Base-by-base conservation (phyloP, 2,113 vertebrate genomes). In the Amphilophus citrinellus region DNA sequence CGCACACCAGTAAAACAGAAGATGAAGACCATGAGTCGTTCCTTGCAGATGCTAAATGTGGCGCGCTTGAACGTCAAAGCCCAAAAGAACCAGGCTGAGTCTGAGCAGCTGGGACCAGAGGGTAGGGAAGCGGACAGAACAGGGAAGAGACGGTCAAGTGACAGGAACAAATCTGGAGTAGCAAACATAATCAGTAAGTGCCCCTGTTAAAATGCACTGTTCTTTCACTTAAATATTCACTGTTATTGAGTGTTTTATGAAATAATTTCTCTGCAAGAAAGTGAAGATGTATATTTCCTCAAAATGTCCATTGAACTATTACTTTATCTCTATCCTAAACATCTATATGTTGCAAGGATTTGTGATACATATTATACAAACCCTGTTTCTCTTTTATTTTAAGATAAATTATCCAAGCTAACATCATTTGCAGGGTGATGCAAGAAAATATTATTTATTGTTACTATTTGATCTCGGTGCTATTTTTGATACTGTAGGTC, bases 21-120 rank as follows among this genome's bases (percentile, higher is more conserved):
- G 94, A 99, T 99, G 98, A 99, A 97, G 89, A 96, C 97, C 53
- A 98, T 99, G 98, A 97, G 97, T 87, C 98, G 98, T 50, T 98
- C 98, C 8, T 88, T 99, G 77, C 98, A 99, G 93, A 99, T 99
- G 98, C 81, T 99, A 81, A 99, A 99, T 1, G 96, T 96, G 30
- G 98, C 98, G 0, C 96, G 98, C 37, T 94, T 99, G 35, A 99
- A 99, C 20, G 96, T 97, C 1, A 99, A 98, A 94, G 98, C 97
- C 76, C 98, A 98, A 79, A 98, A 98, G 83, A 94, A 90, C 84
- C 96, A 97, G 59, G 90, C 94, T 1, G 97, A 97, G 24, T 47
- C 61, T 0, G 94, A 95, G 77, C 87, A 82, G 27, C 89, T 30
- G 9, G 80, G 78, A 30, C 85, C 90, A 1, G 96, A 93, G 75